Evolutionary conservation across 2,797 vertebrate genomes (phyloP).

Genomic region (Scomberomorus guttatus): DNA sequence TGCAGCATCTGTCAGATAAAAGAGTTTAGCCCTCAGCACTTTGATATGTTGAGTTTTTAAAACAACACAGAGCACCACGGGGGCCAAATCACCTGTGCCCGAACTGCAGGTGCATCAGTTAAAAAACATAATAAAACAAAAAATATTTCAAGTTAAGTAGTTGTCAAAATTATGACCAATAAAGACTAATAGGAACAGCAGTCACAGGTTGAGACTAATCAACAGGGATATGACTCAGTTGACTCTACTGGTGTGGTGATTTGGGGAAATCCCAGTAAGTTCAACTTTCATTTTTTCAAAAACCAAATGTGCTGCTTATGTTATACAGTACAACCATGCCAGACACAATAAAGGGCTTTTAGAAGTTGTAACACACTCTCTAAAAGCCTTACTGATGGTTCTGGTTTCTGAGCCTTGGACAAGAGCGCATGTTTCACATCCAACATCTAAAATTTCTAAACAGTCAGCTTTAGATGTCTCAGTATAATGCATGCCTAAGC

Average conservation of each 20-base stretch:
- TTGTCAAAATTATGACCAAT: neutral
- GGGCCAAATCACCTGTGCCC: too few relatives aligned
- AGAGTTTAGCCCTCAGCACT: neutral
- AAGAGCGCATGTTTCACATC: neutral
- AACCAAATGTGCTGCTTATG: neutral
- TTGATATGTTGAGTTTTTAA: neutral
- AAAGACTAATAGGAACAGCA: neutral
- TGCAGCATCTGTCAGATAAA: slow-evolving; percentile 7
- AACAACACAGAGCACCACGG: neutral
- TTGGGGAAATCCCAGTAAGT: neutral
- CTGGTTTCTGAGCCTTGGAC: too few relatives aligned
- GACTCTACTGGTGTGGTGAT: neutral
- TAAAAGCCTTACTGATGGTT: neutral
- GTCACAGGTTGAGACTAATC: neutral
- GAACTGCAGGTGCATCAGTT: neutral
- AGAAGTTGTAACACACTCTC: neutral
- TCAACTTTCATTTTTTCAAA: neutral
- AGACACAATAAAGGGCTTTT: too few relatives aligned
- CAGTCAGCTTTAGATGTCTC: neutral
- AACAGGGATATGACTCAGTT: neutral
- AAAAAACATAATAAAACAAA: neutral
- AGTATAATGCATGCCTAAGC: neutral
- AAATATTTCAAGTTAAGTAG: neutral
- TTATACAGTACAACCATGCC: too few relatives aligned
- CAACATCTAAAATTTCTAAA: too few relatives aligned